These are phyloP conservation scores for Yponomeuta plumbellus DNA, from an alignment of 2,888 invertebrate genomes.

Conservation along the genomic window DNA sequence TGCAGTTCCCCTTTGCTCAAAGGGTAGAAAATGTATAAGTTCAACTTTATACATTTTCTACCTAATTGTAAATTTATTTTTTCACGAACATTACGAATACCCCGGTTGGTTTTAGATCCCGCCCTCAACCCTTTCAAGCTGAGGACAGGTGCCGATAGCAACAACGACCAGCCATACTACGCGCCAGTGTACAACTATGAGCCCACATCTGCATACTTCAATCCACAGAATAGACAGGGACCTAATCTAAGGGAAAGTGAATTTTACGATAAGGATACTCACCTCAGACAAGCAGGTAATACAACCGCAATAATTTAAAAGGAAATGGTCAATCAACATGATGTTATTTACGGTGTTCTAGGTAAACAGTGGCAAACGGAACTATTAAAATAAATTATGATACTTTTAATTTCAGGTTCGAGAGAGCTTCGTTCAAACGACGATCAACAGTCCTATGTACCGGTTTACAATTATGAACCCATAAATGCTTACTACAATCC, in stretches of 20 bases:
- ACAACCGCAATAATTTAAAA: no score
- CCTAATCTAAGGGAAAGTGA: slow-evolving; percentile 29
- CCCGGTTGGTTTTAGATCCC: background rate
- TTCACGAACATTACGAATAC: background rate
- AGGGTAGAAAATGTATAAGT: no score
- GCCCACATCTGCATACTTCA: slow-evolving; percentile 43
- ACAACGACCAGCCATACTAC: slow-evolving; percentile 37
- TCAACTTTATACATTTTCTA: no score
- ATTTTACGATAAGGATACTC: no score
- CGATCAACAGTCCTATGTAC: background rate
- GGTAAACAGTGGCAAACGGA: no score
- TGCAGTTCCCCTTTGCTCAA: no score
- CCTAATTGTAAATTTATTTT: no score
- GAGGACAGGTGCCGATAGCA: background rate
- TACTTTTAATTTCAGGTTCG: slow-evolving; percentile 12
- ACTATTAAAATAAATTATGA: background rate
- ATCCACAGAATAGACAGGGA: slow-evolving; percentile 41
- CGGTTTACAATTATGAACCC: slow-evolving; percentile 4
- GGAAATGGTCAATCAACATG: no score
- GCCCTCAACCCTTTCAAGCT: background rate
- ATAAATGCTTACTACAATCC: slow-evolving; percentile 3
- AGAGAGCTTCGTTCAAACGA: slow-evolving; percentile 2
- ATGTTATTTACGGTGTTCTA: no score
- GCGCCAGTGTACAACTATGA: slow-evolving; percentile 40
- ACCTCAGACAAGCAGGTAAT: no score